These are phyloP conservation scores for Lysiphlebus fabarum DNA, from an alignment of 1,140 invertebrate genomes.

Conservation along the genomic window DNA sequence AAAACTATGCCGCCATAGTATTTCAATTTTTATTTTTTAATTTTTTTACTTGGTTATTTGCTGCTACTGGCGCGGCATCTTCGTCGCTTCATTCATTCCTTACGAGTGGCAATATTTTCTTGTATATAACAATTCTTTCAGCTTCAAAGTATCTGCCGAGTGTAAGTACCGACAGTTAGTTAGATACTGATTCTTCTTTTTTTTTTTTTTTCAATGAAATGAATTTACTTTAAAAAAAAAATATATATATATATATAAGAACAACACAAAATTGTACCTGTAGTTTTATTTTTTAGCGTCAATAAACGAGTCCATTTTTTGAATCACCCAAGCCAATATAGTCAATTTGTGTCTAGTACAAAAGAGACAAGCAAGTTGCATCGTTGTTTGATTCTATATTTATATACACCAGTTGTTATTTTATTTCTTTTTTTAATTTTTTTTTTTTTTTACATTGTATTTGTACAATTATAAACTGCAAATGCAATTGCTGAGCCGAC, in stretches of 20 bases:
- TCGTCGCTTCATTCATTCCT: not conserved
- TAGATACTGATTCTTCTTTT: constrained; percentile 16
- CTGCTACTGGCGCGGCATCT: too few relatives aligned
- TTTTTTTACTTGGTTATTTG: too few relatives aligned
- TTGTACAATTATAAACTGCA: too few relatives aligned
- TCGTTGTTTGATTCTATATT: constrained; percentile 17
- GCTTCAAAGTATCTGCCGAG: constrained; percentile 11
- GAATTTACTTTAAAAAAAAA: constrained; percentile 2
- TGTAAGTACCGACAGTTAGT: constrained; percentile 24
- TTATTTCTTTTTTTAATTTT: too few relatives aligned
- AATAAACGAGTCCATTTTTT: constrained; percentile 2
- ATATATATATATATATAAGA: not conserved
- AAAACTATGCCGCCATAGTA: constrained; percentile 10
- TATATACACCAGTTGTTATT: constrained; percentile 28
- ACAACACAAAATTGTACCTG: not conserved
- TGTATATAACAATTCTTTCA: constrained; percentile 7
- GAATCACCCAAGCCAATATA: constrained; percentile 28
- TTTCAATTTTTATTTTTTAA: not conserved
- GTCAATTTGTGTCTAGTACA: constrained; percentile 54
- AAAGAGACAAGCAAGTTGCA: constrained; percentile 36
- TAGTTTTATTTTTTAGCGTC: not conserved
- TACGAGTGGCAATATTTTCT: constrained; percentile 16
- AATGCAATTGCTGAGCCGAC: constrained; percentile 36
- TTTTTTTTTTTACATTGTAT: too few relatives aligned
- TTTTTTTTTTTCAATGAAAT: not conserved